Evolutionary conservation across 2,113 vertebrate species (phyloP), one percentile per base, ranked within the genome.

Genomic region (Megaleporinus macrocephalus): DNA sequence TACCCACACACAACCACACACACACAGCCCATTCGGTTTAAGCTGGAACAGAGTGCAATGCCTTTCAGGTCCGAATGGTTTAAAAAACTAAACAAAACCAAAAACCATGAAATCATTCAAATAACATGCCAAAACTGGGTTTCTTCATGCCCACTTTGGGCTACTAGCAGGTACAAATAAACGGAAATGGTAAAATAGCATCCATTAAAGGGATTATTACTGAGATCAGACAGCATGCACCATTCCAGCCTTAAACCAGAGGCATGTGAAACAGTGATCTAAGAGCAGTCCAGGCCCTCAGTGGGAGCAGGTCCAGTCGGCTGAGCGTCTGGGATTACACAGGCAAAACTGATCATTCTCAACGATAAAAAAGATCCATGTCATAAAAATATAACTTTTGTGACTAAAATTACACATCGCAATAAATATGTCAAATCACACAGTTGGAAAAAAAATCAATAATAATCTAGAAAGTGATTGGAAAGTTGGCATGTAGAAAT

Each of bases 351-450:
- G 71, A 92, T 77, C 77, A 88, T 57, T 84, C 79, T 86, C 41
- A 59, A 86, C 13, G 24, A 83, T 70, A 74, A 83, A 87, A 86
- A 87, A 86, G 83, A 71, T 57, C 84, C 65, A 61, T 30, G 82
- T 71, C 73, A 90, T 89, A 91, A 91, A 93, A 93, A 90, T 88
- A 93, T 68, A 90, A 87, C 73, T 83, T 91, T 88, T 91, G 87
- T 86, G 86, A 91, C 78, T 88, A 87, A 89, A 91, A 92, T 83
- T 84, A 90, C 84, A 90, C 79, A 63, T 61, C 84, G 78, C 84
- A 88, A 94, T 93, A 94, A 95, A 93, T 92, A 93, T 85, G 83
- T 57, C 61, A 88, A 87, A 83, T 85, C 78, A 88, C 72, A 87
- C 78, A 73, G 72, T 86, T 74, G 9, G 73, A 72, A 86, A 69